A percentile compares a stretch with the other conserved stretches of the same genome.
phyloP scores from a whole-genome alignment of 2,888 invertebrate genomes.

The Aleiodes testaceus region DNA sequence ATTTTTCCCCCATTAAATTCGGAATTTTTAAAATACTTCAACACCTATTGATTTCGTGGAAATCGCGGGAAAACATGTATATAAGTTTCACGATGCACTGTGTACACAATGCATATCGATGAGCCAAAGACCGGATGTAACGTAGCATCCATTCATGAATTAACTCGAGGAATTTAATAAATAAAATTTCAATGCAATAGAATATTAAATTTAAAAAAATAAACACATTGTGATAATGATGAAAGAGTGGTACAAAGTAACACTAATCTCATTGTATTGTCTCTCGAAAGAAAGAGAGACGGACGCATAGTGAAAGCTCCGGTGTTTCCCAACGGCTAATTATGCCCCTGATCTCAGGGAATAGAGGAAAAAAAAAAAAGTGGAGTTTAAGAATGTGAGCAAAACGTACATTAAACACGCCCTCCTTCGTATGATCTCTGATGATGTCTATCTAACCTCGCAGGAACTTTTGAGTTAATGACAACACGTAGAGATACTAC shows the following conservation, averaged over 20 bases:
- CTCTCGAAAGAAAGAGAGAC: constrained; percentile 27
- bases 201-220: constrained; percentile 7
- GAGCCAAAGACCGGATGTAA: constrained; percentile 28
- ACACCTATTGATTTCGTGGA: constrained; percentile 30
- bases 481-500: constrained; percentile 1
- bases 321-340: constrained; percentile 52
- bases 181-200: background rate
- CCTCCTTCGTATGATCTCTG: background rate
- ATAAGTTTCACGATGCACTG: constrained; percentile 23
- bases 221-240: constrained; percentile 17
- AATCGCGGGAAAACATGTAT: constrained; percentile 32
- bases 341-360: constrained; percentile 38
- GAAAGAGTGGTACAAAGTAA: constrained; percentile 59
- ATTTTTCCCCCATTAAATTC: background rate
- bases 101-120: constrained; percentile 24
- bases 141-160: constrained; percentile 25
- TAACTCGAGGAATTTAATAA: constrained; percentile 1
- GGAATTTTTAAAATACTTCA: no score
- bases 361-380: background rate
- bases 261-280: constrained; percentile 66
- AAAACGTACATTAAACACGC: constrained; percentile 3
- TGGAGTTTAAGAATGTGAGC: background rate
- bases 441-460: constrained; percentile 18
- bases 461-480: background rate
- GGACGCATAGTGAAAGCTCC: constrained; percentile 47